Evolutionary conservation across 2,797 vertebrate species (phyloP).

Genomic region (Odontamblyopus lacepedii): DNA sequence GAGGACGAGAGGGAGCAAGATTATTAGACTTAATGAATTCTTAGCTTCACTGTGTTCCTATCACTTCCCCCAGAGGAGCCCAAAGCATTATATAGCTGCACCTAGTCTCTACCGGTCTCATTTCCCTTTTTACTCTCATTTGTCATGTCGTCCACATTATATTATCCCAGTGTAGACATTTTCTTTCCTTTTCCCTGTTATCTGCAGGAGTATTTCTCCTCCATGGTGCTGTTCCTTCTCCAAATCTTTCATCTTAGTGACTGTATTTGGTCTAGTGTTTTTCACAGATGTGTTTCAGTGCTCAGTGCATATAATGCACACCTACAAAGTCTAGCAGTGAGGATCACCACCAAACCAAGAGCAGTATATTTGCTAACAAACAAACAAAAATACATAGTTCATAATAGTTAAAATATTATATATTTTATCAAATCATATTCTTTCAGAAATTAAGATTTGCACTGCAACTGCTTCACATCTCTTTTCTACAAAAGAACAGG

Average conservation of each 20-base stretch:
- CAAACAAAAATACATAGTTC: background rate
- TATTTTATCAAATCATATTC: background rate
- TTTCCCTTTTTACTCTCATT: background rate
- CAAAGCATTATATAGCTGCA: background rate
- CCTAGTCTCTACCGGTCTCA: background rate
- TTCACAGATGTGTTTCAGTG: background rate
- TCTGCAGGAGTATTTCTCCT: background rate
- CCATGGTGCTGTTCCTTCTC: background rate
- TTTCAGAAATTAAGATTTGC: background rate
- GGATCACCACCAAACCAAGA: background rate
- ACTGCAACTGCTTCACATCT: background rate
- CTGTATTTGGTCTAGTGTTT: background rate
- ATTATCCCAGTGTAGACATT: background rate
- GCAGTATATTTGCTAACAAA: background rate
- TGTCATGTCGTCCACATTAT: background rate
- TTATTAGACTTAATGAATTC: constrained; percentile 34
- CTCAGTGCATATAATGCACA: background rate
- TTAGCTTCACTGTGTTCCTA: constrained; percentile 18
- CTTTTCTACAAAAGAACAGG: too few relatives aligned
- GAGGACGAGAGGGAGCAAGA: constrained; percentile 10
- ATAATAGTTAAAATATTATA: too few relatives aligned
- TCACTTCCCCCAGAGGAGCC: constrained; percentile 16
- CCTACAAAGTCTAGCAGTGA: background rate
- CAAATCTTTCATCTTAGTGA: background rate
- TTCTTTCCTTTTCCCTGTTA: background rate